Conservation (phyloP, 2,888 invertebrate genomes). For the Thelaira solivaga region DNA sequence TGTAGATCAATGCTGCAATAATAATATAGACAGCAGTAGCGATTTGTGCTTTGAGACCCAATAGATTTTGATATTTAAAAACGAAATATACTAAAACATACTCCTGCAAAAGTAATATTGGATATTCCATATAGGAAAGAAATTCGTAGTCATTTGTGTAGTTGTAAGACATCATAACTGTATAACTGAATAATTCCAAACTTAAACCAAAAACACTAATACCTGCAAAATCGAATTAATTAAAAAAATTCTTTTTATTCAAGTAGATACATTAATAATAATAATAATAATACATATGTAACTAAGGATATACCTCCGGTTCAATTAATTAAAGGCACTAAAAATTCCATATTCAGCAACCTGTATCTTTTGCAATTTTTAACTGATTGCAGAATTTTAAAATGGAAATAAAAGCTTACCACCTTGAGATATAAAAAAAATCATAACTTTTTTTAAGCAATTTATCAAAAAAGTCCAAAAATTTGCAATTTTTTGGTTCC, state of each 20-base stretch:
- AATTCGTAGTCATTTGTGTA: constrained; percentile 84
- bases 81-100: constrained; percentile 85
- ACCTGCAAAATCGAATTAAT: constrained; percentile 66
- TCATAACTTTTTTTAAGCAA: too few species aligned
- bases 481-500: too few species aligned
- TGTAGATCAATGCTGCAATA: constrained; percentile 77
- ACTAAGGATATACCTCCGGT: too few species aligned
- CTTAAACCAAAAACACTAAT: constrained; percentile 75
- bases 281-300: too few species aligned
- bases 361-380: too few species aligned
- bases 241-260: background rate
- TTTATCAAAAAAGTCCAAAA: too few species aligned
- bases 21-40: constrained; percentile 77
- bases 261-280: too few species aligned
- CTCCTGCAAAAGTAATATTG: constrained; percentile 87
- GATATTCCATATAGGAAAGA: constrained; percentile 90
- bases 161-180: constrained; percentile 89
- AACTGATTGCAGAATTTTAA: too few species aligned
- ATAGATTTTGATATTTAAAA: constrained; percentile 81
- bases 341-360: too few species aligned
- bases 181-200: constrained; percentile 82
- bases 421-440: too few species aligned
- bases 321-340: too few species aligned
- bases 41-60: constrained; percentile 77
- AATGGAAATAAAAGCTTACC: too few species aligned